Evolutionary conservation across 1,140 invertebrate genomes (phyloP), one percentile per base, ranked within the genome.

Genomic region (Eufriesea mexicana): DNA sequence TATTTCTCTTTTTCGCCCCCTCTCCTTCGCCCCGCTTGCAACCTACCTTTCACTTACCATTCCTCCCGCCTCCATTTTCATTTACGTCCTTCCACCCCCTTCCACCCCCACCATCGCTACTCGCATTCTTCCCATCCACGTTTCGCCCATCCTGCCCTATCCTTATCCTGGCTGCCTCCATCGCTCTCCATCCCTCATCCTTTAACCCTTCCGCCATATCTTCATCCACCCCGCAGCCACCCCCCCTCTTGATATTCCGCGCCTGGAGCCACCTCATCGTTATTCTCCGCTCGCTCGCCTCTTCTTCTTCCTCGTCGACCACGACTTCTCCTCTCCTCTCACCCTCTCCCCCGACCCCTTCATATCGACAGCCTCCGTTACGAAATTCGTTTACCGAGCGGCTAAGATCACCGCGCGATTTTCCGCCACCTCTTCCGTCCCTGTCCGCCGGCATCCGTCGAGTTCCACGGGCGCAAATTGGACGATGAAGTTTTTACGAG

Each of bases 401-500:
- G 51, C 82, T 66, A 84, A 84, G 82, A 84, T 83, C 80, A 67
- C 55, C 76, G 79, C 72, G 79, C 79, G 79, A 76, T 83, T 83
- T 83, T 83, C 66, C 64, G 28, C 47, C 74, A 57, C 35, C 51
- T 55, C n/a, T 47, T n/a, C 5, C 57, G 20, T 7, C 68, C n/a
- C n/a, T 25, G 20, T 35, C 25, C 35, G 23, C n/a, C 62, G 0
- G 10, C 9, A 0, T 28, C 42, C 8, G 10, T 4, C 28, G 18
- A 47, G 20, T 20, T 45, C 61, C 67, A 47, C 28, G 74, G 61
- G 82, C 75, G 74, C 74, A 84, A 86, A 88, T 86, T 88, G 74
- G 77, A 88, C 83, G 82, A 86, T 66, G 59, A 89, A 85, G 42
- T 83, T 88, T 88, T 88, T 83, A 73, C 76, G 83, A 83, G 74